phyloP scores from a whole-genome alignment of 2,888 invertebrate species.

The Sisyra terminalis region DNA sequence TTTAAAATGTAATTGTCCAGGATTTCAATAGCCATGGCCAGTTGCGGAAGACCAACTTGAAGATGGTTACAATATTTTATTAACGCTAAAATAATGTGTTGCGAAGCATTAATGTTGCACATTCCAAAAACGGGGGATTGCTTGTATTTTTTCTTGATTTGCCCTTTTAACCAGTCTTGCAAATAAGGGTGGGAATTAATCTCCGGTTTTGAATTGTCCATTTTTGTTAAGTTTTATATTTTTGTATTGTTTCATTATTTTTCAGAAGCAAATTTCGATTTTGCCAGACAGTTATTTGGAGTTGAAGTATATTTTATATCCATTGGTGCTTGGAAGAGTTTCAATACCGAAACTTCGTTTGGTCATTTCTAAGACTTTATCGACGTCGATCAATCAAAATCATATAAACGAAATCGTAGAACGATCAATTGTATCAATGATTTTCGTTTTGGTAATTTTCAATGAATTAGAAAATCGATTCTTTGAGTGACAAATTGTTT shows the following conservation, averaged over 20 bases:
- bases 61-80: not conserved
- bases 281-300: conserved; percentile 43
- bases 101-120: not conserved
- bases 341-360: conserved; percentile 44
- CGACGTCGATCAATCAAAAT: conserved; percentile 24
- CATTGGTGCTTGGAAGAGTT: conserved; percentile 58
- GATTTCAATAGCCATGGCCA: conserved; percentile 1
- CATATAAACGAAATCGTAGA: conserved; percentile 37
- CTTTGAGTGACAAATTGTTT: too few relatives aligned
- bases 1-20: conserved; percentile 1
- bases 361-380: conserved; percentile 27
- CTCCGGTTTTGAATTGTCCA: not conserved
- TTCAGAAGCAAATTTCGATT: conserved; percentile 32
- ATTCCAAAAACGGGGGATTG: conserved; percentile 3
- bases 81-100: not conserved
- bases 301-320: conserved; percentile 63
- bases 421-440: conserved; percentile 42
- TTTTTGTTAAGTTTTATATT: not conserved
- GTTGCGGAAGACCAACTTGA: not conserved
- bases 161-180: conserved; percentile 2
- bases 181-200: conserved; percentile 3
- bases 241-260: conserved; percentile 10
- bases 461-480: too few relatives aligned
- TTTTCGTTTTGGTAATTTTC: conserved; percentile 45
- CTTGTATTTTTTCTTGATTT: conserved; percentile 1